Percentiles rank a stretch among this genome's conserved stretches.
Conservation (phyloP, 2,888 invertebrate species). For the Drosophila conformis region DNA sequence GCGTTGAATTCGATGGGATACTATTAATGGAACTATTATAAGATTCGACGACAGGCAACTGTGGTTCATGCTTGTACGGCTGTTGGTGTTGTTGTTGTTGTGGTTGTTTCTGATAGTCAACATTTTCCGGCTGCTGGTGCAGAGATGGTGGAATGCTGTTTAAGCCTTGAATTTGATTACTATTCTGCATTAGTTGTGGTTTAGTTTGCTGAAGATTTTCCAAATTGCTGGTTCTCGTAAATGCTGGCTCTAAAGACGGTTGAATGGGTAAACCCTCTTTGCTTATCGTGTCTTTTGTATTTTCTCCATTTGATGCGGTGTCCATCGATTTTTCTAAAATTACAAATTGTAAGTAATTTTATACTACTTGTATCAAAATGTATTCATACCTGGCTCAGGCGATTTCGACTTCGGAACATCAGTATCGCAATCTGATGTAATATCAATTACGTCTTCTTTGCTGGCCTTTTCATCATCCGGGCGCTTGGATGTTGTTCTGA, state of each 20-base stretch:
- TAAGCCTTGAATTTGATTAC: conserved; percentile 30
- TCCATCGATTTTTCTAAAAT: conserved; percentile 42
- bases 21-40: conserved; percentile 61
- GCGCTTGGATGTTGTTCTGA: conserved; percentile 86
- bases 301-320: conserved; percentile 23
- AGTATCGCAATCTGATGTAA: conserved; percentile 77
- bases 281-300: conserved; percentile 26
- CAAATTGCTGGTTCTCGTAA: conserved; percentile 15
- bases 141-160: conserved; percentile 31
- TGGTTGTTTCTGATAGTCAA: conserved; percentile 54
- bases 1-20: conserved; percentile 56
- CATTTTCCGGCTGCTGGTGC: conserved; percentile 26
- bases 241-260: conserved; percentile 14
- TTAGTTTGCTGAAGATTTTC: conserved; percentile 37
- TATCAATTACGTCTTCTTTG: conserved; percentile 81
- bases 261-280: conserved; percentile 35
- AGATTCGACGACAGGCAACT: conserved; percentile 51
- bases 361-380: not conserved
- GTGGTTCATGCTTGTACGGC: conserved; percentile 63
- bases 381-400: conserved; percentile 58
- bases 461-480: conserved; percentile 68
- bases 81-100: conserved; percentile 4
- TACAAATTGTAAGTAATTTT: not conserved
- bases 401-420: conserved; percentile 62
- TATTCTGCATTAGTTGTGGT: conserved; percentile 37